phyloP scores from a whole-genome alignment of 2,888 invertebrate species.

The Pomacea canaliculata region DNA sequence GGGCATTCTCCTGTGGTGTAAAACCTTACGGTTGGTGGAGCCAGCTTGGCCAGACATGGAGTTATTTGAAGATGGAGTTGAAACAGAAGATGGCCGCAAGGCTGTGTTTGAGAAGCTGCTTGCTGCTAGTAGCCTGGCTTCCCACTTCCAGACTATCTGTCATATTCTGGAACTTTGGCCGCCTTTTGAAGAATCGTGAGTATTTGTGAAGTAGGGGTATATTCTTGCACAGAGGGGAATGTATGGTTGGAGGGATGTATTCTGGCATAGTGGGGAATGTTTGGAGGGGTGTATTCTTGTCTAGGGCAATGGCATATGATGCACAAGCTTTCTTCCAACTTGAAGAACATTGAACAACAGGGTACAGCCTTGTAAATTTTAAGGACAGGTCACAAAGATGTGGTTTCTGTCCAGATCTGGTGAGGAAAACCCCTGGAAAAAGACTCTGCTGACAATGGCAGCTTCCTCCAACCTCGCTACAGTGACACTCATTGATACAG shows the following conservation, averaged over 20 bases:
- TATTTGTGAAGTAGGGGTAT: neutral
- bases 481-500: constrained; percentile 13
- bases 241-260: too few relatives aligned
- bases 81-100: constrained; percentile 44
- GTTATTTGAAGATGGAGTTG: constrained; percentile 51
- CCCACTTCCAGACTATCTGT: constrained; percentile 51
- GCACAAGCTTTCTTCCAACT: too few relatives aligned
- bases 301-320: too few relatives aligned
- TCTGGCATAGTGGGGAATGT: too few relatives aligned
- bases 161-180: constrained; percentile 64
- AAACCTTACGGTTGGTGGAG: constrained; percentile 60
- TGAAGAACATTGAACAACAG: too few relatives aligned
- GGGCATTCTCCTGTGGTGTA: constrained; percentile 55
- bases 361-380: too few relatives aligned
- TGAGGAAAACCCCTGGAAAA: constrained; percentile 12
- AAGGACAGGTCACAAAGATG: too few relatives aligned
- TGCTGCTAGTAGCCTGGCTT: constrained; percentile 33
- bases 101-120: constrained; percentile 53
- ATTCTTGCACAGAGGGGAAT: too few relatives aligned
- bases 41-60: constrained; percentile 48
- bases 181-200: constrained; percentile 23
- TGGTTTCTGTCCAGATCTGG: neutral
- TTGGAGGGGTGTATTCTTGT: too few relatives aligned
- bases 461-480: constrained; percentile 15
- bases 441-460: constrained; percentile 14